phyloP scores from a whole-genome alignment of 2,888 invertebrate species.

The Morpho deidamia region DNA sequence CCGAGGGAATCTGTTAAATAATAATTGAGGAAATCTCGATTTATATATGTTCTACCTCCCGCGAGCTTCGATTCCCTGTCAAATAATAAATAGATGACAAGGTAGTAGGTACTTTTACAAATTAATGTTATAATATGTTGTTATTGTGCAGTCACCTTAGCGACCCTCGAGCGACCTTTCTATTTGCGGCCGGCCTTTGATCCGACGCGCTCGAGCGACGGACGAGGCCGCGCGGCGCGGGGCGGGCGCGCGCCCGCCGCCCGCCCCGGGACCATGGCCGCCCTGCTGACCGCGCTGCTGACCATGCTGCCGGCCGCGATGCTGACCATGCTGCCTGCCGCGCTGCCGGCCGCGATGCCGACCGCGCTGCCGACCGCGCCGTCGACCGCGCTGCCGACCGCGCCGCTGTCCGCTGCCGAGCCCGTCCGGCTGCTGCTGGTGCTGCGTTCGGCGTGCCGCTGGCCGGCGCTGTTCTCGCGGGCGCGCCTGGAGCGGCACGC shows the following conservation, averaged over 20 bases:
- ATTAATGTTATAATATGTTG: too few relatives aligned
- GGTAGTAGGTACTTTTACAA: too few relatives aligned
- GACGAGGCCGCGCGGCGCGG: conserved; percentile 25
- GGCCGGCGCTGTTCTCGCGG: conserved; percentile 28
- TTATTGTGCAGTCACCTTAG: too few relatives aligned
- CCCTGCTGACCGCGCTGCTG: conserved; percentile 35
- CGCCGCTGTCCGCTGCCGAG: conserved; percentile 33
- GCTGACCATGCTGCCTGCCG: conserved; percentile 39
- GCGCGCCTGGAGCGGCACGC: conserved; percentile 20
- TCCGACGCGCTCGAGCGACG: conserved; percentile 38
- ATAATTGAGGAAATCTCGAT: too few relatives aligned
- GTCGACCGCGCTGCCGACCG: conserved; percentile 34
- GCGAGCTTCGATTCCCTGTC: too few relatives aligned
- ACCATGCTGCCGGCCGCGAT: conserved; percentile 37
- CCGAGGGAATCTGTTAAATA: too few relatives aligned
- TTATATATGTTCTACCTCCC: too few relatives aligned
- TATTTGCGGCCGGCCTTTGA: conserved; percentile 33
- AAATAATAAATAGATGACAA: too few relatives aligned
- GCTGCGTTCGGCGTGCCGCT: conserved; percentile 40
- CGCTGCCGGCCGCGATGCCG: conserved; percentile 32
- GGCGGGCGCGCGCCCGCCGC: conserved; percentile 26
- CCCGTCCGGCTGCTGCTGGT: conserved; percentile 40
- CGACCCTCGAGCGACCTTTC: background rate
- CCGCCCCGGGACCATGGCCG: conserved; percentile 37
- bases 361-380: background rate